phyloP scores from a whole-genome alignment of 2,888 invertebrate genomes.

The Ptychoptera albimana region DNA sequence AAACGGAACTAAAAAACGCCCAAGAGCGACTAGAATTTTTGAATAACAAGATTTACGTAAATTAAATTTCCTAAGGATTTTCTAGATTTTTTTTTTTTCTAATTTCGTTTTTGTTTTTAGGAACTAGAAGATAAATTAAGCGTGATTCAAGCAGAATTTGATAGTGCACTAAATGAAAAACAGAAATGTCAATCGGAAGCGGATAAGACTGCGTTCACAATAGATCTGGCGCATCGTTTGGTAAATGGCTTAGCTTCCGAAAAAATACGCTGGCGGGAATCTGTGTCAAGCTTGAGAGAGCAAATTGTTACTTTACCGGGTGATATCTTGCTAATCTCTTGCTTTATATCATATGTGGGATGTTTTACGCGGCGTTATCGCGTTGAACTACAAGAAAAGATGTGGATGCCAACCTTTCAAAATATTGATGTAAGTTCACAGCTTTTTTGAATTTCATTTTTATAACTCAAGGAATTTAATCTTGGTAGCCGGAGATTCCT shows the following conservation, averaged over 20 bases:
- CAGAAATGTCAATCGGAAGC: constrained; percentile 86
- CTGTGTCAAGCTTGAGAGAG: constrained; percentile 40
- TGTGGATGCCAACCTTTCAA: constrained; percentile 68
- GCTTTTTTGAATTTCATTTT: not conserved
- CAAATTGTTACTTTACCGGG: constrained; percentile 74
- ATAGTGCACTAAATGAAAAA: constrained; percentile 72
- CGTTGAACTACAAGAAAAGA: constrained; percentile 55
- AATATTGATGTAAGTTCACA: constrained; percentile 40
- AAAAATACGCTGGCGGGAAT: constrained; percentile 38
- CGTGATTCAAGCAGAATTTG: constrained; percentile 66
- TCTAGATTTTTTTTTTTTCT: not conserved
- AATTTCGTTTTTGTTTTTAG: constrained; percentile 1
- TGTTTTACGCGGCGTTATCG: constrained; percentile 83
- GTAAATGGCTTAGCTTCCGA: constrained; percentile 90
- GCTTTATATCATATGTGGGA: constrained; percentile 90
- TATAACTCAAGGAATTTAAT: not conserved
- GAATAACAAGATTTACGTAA: constrained; percentile 50
- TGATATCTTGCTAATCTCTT: constrained; percentile 79
- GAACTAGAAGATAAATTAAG: constrained; percentile 54
- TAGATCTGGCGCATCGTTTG: constrained; percentile 80
- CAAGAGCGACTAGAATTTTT: constrained; percentile 62
- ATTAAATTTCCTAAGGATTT: not conserved
- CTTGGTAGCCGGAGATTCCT: constrained; percentile 51
- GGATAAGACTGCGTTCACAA: constrained; percentile 74
- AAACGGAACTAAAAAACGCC: constrained; percentile 68